Evolutionary conservation across 2,888 invertebrate genomes (phyloP).

Genomic region (Aphodius granarius): DNA sequence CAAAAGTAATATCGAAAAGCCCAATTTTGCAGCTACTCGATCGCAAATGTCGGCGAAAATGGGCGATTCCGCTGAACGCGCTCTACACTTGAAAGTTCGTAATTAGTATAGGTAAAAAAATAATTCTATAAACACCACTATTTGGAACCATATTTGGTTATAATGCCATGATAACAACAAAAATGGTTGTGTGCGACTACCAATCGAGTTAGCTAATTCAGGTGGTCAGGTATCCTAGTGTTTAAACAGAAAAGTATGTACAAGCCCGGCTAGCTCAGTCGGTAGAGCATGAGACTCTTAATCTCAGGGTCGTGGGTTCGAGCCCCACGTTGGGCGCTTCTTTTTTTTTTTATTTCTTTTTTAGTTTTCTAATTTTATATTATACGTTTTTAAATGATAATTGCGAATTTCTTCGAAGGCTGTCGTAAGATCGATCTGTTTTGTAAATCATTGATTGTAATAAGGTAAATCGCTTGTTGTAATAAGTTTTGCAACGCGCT

Average conservation of each 20-base stretch:
- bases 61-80: too few species aligned
- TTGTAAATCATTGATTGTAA: background rate
- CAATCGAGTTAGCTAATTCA: too few species aligned
- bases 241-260: background rate
- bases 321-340: constrained; percentile 63
- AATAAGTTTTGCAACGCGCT: background rate
- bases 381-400: background rate
- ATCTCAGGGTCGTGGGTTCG: constrained; percentile 69
- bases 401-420: background rate
- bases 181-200: too few species aligned
- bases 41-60: too few species aligned
- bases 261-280: constrained; percentile 47
- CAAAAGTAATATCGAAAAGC: too few species aligned
- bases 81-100: too few species aligned
- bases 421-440: background rate
- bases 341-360: background rate
- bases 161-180: too few species aligned
- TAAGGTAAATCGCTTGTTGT: background rate
- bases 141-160: too few species aligned
- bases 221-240: background rate
- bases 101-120: too few species aligned
- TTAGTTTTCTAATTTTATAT: background rate
- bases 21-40: too few species aligned
- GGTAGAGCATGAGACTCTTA: constrained; percentile 61
- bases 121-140: too few species aligned